Evolutionary conservation across 2,797 vertebrate species (phyloP).

Genomic region (Liasis olivaceus): DNA sequence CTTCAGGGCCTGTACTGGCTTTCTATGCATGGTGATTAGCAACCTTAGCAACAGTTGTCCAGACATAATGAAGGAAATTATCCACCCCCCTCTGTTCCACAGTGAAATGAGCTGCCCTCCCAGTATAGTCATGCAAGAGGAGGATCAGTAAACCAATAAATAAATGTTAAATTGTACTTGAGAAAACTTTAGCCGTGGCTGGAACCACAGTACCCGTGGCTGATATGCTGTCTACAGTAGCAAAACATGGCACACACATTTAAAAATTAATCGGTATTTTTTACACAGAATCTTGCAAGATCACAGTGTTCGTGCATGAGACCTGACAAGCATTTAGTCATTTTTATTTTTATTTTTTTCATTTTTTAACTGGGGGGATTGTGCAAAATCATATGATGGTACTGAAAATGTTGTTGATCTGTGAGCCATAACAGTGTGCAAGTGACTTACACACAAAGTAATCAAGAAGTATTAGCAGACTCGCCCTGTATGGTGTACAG

Average conservation of each 20-base stretch:
- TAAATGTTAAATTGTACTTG: background rate
- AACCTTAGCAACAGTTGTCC: background rate
- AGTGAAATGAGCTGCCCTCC: too few relatives aligned
- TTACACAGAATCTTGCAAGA: background rate
- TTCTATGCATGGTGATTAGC: background rate
- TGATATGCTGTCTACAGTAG: background rate
- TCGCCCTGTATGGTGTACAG: background rate
- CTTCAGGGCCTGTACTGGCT: background rate
- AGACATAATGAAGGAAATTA: background rate
- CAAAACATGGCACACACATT: background rate
- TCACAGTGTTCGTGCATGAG: background rate
- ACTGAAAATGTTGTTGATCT: background rate
- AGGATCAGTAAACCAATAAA: background rate
- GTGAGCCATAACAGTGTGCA: background rate
- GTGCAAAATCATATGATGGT: background rate
- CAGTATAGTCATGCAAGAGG: background rate
- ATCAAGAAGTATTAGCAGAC: background rate
- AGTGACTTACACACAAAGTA: background rate
- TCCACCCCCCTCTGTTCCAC: background rate
- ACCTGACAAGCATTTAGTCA: background rate
- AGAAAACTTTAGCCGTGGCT: background rate
- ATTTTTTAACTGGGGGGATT: background rate
- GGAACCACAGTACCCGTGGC: background rate
- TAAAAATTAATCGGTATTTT: background rate
- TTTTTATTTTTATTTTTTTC: background rate